A percentile compares a stretch with the other conserved stretches of the same genome.
phyloP scores from a whole-genome alignment of 23 tunicate genomes.

The Oikopleura dioica region DNA sequence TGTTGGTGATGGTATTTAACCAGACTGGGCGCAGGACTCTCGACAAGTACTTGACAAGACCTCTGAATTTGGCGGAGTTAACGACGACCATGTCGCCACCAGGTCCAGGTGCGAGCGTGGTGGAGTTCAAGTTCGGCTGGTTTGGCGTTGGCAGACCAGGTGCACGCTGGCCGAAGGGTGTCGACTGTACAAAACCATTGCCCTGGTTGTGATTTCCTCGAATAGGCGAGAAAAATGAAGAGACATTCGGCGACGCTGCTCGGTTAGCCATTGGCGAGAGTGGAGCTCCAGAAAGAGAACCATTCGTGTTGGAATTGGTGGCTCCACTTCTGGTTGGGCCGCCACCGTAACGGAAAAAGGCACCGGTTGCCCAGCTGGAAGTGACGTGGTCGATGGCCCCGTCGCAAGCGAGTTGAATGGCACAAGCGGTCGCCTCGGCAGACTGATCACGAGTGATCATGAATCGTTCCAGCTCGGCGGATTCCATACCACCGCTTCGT shows the following conservation, averaged over 20 bases:
- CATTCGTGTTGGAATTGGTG: neutral
- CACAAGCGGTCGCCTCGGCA: conserved; percentile 64
- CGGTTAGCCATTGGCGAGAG: conserved; percentile 12
- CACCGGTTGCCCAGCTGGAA: conserved; percentile 29
- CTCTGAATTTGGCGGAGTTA: conserved; percentile 50
- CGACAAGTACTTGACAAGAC: conserved; percentile 46
- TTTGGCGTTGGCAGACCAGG: neutral
- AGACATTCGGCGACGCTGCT: neutral
- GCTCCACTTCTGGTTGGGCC: neutral
- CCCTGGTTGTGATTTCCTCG: conserved; percentile 30
- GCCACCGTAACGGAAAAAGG: conserved; percentile 45
- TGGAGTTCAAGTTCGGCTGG: neutral
- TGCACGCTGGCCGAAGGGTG: conserved; percentile 2
- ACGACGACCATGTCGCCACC: conserved; percentile 3
- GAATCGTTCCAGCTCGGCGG: conserved; percentile 7
- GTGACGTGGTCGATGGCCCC: conserved; percentile 31
- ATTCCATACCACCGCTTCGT: conserved; percentile 9
- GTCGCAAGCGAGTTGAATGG: conserved; percentile 55
- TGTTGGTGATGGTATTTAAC: conserved; percentile 16
- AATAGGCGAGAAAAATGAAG: neutral
- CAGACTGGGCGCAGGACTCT: conserved; percentile 67
- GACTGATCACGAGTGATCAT: neutral
- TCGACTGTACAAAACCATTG: too few relatives aligned
- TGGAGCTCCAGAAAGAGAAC: neutral
- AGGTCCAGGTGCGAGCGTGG: too few relatives aligned